These are phyloP conservation scores for Fukomys damarensis DNA, from an alignment of 2,113 vertebrate genomes.

Conservation along the genomic window DNA sequence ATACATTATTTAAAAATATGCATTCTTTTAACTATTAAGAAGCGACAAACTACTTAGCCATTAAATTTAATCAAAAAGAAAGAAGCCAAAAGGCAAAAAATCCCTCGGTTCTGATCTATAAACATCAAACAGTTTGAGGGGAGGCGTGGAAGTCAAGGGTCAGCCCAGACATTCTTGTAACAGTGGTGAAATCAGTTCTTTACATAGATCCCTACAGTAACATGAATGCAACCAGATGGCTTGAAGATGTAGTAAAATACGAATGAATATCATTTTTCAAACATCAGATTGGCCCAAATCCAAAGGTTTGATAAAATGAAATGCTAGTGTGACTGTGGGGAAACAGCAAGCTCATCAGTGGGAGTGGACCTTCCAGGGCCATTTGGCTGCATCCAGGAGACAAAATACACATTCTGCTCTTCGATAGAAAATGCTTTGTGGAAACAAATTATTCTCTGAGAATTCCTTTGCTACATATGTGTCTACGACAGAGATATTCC, in stretches of 20 bases:
- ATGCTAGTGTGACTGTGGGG: neutral
- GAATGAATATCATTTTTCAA: neutral
- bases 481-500: neutral
- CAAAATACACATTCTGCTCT: neutral
- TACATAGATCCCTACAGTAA: neutral
- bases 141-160: neutral
- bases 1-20: neutral
- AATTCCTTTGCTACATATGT: neutral
- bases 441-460: neutral
- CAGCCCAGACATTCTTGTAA: neutral
- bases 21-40: conserved; percentile 19
- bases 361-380: neutral
- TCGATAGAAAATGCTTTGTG: neutral
- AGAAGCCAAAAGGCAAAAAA: neutral
- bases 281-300: neutral
- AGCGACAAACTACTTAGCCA: conserved; percentile 2
- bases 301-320: neutral
- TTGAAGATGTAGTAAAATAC: neutral
- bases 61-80: neutral
- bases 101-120: neutral
- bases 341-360: neutral
- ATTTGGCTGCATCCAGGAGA: neutral
- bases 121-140: neutral
- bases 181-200: neutral
- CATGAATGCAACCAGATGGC: neutral